These are phyloP conservation scores for Euproctis similis DNA, from an alignment of 2,888 invertebrate genomes.

Conservation along the genomic window DNA sequence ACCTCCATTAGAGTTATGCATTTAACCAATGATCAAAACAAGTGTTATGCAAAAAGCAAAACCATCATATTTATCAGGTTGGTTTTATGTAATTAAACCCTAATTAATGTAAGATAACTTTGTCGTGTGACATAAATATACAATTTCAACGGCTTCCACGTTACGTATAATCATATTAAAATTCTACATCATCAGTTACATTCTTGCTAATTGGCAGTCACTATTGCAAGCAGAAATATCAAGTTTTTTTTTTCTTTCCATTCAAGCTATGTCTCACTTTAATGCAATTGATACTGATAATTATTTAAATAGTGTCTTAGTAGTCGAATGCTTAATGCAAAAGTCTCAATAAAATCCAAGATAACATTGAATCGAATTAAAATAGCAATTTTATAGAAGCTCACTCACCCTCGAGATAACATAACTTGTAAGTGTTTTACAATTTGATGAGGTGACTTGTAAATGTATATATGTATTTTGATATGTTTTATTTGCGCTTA, in stretches of 20 bases:
- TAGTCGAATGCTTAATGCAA: conserved; percentile 25
- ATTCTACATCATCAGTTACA: conserved; percentile 41
- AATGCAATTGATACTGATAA: conserved; percentile 50
- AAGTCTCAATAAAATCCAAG: conserved; percentile 21
- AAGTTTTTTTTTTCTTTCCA: conserved; percentile 29
- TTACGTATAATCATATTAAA: conserved; percentile 15
- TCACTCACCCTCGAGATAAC: conserved; percentile 23
- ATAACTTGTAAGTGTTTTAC: no score
- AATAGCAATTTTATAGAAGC: conserved; percentile 21
- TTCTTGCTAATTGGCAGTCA: conserved; percentile 53
- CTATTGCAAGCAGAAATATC: conserved; percentile 42
- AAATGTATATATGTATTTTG: no score
- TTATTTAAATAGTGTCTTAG: conserved; percentile 48
- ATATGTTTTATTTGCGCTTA: no score
- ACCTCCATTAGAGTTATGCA: no score
- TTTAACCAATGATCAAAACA: no score
- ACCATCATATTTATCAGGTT: no score
- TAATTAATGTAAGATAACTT: not conserved
- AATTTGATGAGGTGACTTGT: no score
- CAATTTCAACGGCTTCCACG: not conserved
- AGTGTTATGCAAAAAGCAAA: no score
- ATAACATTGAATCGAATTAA: conserved; percentile 21
- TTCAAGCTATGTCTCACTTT: conserved; percentile 31
- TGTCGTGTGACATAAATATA: not conserved
- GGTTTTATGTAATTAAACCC: not conserved